Percentiles rank a stretch among this genome's conserved stretches.
phyloP scores from a whole-genome alignment of 2,113 vertebrate species.

The Myodes glareolus region DNA sequence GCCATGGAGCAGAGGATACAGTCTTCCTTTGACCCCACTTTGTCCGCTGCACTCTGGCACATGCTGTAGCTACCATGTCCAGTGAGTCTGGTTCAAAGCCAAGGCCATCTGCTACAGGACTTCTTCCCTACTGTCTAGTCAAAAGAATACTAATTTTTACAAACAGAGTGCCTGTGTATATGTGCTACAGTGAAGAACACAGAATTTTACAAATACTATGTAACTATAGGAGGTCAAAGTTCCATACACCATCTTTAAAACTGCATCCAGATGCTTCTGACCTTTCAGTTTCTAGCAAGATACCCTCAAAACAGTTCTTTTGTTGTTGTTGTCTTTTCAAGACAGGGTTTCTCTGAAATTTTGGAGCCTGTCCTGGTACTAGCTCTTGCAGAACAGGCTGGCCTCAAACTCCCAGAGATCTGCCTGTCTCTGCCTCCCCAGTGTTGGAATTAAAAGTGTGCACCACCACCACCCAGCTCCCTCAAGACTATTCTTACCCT shows the following conservation, averaged over 20 bases:
- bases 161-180: background rate
- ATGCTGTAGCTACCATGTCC: background rate
- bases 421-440: no score
- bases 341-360: no score
- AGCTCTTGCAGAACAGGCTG: no score
- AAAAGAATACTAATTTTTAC: background rate
- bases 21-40: background rate
- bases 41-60: background rate
- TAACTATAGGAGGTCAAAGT: background rate
- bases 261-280: background rate
- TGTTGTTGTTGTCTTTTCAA: no score
- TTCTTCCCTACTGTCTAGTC: background rate
- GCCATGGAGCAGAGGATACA: rapidly evolving
- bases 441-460: no score
- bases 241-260: background rate
- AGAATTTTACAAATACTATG: background rate
- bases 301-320: background rate
- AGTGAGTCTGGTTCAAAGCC: background rate
- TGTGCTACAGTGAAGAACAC: background rate
- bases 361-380: no score
- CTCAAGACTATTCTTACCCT: background rate
- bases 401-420: no score
- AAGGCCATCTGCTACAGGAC: background rate
- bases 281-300: background rate
- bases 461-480: no score